These are phyloP conservation scores for Cepphus grylle DNA, from an alignment of 2,113 vertebrate genomes.

Conservation along the genomic window DNA sequence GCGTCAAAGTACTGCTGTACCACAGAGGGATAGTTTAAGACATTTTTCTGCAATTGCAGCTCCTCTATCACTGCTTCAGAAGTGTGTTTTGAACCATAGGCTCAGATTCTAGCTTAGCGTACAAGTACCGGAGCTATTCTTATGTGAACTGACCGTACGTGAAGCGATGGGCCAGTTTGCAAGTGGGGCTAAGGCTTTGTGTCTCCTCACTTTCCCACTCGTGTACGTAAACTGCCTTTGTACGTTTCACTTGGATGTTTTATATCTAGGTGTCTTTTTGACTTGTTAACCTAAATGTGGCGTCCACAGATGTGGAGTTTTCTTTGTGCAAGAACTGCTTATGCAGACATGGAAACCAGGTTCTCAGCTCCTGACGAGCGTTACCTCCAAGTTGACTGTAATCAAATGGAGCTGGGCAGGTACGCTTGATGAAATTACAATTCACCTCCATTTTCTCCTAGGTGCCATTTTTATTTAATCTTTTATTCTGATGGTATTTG, in stretches of 20 bases:
- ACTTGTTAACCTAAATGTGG: background rate
- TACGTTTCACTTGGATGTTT: background rate
- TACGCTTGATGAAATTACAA: background rate
- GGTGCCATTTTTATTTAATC: background rate
- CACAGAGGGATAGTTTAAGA: background rate
- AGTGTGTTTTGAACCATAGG: background rate
- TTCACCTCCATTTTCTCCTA: background rate
- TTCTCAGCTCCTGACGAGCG: background rate
- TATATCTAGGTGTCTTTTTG: background rate
- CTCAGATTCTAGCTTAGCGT: background rate
- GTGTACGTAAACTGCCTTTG: background rate
- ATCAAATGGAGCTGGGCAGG: background rate
- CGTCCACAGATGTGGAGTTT: background rate
- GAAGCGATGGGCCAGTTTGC: background rate
- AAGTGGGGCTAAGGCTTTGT: background rate
- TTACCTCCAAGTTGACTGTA: background rate
- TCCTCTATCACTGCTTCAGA: background rate
- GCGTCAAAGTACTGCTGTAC: background rate
- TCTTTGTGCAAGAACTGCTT: background rate
- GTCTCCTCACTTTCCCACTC: background rate
- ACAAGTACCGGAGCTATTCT: background rate
- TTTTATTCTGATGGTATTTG: background rate
- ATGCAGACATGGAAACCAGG: background rate
- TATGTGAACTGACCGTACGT: background rate
- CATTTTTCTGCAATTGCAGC: background rate